These are phyloP conservation scores for Eurystomus gularis DNA, from an alignment of 2,113 vertebrate genomes.

Conservation along the genomic window DNA sequence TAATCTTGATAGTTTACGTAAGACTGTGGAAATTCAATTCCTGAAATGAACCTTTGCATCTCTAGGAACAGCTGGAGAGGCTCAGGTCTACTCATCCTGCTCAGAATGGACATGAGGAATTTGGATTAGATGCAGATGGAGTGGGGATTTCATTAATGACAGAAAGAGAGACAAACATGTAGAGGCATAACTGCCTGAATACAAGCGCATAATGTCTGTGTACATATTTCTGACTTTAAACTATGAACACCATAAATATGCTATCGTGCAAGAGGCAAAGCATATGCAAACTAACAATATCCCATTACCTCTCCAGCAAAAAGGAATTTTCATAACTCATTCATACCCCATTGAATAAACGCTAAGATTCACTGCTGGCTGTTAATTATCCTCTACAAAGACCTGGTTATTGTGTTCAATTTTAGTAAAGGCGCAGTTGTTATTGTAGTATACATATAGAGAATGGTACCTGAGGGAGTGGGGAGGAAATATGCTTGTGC, in stretches of 20 bases:
- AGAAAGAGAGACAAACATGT: constrained; percentile 33
- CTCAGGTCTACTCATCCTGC: constrained; percentile 42
- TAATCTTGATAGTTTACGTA: neutral
- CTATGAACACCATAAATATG: constrained; percentile 26
- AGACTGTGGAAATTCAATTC: constrained; percentile 7
- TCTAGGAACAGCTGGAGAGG: constrained; percentile 52
- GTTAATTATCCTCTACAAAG: constrained; percentile 67
- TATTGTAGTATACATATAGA: constrained; percentile 41
- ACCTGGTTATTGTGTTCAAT: constrained; percentile 65
- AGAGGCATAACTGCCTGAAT: constrained; percentile 36
- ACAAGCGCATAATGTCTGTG: constrained; percentile 3
- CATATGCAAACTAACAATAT: neutral
- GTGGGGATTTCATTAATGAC: constrained; percentile 55
- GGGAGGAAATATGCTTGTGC: neutral
- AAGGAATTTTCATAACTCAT: constrained; percentile 62
- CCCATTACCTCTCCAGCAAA: constrained; percentile 51
- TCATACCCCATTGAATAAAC: constrained; percentile 58
- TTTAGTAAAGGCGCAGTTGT: constrained; percentile 48
- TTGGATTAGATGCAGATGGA: constrained; percentile 65
- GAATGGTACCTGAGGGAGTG: constrained; percentile 36
- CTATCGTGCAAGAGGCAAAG: constrained; percentile 8
- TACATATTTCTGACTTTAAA: constrained; percentile 36
- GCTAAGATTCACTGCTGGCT: constrained; percentile 53
- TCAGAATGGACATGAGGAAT: constrained; percentile 47
- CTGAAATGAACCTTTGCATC: neutral